Evolutionary conservation across 1,140 invertebrate species (phyloP).

Genomic region (Apis mellifera): DNA sequence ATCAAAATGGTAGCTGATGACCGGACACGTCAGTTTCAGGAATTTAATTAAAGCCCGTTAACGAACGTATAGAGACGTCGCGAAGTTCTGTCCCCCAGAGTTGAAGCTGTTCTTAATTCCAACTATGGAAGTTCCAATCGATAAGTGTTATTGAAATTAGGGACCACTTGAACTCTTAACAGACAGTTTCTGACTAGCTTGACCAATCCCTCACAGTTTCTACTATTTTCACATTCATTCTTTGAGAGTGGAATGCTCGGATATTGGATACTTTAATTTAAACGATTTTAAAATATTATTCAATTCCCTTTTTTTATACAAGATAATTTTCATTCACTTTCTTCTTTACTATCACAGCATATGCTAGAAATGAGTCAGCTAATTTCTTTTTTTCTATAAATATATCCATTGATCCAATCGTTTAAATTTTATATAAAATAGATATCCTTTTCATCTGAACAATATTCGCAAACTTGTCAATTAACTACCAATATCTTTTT

Average conservation of each 20-base stretch:
- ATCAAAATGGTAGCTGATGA: not conserved
- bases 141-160: not conserved
- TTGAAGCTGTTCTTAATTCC: slow-evolving; percentile 7
- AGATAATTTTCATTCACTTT: too few relatives aligned
- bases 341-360: too few relatives aligned
- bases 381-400: too few relatives aligned
- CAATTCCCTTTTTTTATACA: too few relatives aligned
- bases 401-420: too few relatives aligned
- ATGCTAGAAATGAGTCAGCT: too few relatives aligned
- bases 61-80: not conserved
- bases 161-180: not conserved
- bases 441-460: too few relatives aligned
- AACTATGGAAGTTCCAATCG: not conserved
- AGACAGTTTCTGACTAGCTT: not conserved
- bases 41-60: slow-evolving; percentile 6
- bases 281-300: too few relatives aligned
- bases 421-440: too few relatives aligned
- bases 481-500: too few relatives aligned
- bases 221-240: not conserved
- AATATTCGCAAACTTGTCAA: too few relatives aligned
- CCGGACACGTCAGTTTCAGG: not conserved
- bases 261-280: not conserved
- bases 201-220: not conserved
- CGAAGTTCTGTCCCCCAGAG: not conserved
- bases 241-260: not conserved